These are phyloP conservation scores for Tonatia bakeri DNA, from an alignment of 2,113 vertebrate species.

Conservation along the genomic window DNA sequence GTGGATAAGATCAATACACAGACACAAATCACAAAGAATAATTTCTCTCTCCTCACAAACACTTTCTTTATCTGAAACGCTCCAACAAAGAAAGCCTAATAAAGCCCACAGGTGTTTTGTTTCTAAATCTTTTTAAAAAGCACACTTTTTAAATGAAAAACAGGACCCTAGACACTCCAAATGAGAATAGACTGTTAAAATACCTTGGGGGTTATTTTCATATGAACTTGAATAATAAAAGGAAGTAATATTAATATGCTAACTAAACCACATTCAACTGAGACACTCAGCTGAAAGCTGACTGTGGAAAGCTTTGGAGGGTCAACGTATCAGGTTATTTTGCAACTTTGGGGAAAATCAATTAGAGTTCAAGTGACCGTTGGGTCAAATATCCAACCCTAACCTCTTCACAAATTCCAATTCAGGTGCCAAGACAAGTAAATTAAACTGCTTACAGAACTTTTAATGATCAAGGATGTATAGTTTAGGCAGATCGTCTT, in stretches of 20 bases:
- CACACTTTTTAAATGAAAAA: not conserved
- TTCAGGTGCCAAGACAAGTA: not conserved
- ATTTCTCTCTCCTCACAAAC: not conserved
- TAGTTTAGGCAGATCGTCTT: not conserved
- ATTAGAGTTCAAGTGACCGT: not conserved
- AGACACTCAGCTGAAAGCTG: not conserved
- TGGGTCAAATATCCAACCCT: not conserved
- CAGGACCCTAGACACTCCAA: not conserved
- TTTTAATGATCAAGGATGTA: not conserved
- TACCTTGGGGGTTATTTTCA: not conserved
- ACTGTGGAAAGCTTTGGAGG: not conserved
- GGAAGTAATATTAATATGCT: not conserved
- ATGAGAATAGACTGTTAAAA: not conserved
- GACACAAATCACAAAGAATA: not conserved
- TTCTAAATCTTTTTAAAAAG: not conserved
- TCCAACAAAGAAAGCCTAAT: not conserved
- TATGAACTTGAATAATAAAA: not conserved
- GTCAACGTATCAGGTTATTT: not conserved
- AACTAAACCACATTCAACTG: not conserved
- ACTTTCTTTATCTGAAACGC: constrained; percentile 21
- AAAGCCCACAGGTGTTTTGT: not conserved
- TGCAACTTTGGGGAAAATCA: not conserved
- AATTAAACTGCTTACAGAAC: not conserved
- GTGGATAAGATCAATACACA: not conserved
- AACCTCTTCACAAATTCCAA: not conserved